Conservation (phyloP, 2,113 vertebrate genomes). For the Xiphophorus couchianus region DNA sequence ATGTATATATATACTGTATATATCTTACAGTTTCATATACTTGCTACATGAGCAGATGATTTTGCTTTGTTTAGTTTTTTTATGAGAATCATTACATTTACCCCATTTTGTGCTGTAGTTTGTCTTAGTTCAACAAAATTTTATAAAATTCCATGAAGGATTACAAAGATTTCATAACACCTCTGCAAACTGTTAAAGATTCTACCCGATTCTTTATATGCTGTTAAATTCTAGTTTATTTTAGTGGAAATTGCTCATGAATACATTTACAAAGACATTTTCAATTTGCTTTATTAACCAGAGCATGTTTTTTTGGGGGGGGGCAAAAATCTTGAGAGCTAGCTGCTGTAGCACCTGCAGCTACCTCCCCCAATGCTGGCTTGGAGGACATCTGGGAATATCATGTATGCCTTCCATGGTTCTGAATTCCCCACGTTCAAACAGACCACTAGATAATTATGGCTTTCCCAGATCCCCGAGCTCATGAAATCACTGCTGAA, state of each 20-base stretch:
- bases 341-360: conserved; percentile 79
- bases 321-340: conserved; percentile 52
- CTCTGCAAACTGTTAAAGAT: neutral
- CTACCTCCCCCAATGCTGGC: conserved; percentile 83
- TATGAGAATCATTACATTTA: neutral
- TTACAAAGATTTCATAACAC: neutral
- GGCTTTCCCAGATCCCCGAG: conserved; percentile 81
- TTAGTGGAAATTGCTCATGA: neutral
- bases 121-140: neutral
- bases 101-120: neutral
- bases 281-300: neutral
- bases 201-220: neutral
- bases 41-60: neutral
- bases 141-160: neutral
- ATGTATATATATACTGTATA: neutral
- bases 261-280: too few relatives aligned
- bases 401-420: conserved; percentile 89
- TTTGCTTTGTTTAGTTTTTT: neutral
- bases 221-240: neutral
- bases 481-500: conserved; percentile 64
- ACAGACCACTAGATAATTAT: conserved; percentile 81
- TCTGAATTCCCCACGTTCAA: conserved; percentile 93
- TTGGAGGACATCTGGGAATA: conserved; percentile 96
- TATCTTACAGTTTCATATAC: neutral
- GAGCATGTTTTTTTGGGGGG: conserved; percentile 35